Evolutionary conservation across 2,888 invertebrate genomes (phyloP).

Genomic region (Drosophila acutilabella): DNA sequence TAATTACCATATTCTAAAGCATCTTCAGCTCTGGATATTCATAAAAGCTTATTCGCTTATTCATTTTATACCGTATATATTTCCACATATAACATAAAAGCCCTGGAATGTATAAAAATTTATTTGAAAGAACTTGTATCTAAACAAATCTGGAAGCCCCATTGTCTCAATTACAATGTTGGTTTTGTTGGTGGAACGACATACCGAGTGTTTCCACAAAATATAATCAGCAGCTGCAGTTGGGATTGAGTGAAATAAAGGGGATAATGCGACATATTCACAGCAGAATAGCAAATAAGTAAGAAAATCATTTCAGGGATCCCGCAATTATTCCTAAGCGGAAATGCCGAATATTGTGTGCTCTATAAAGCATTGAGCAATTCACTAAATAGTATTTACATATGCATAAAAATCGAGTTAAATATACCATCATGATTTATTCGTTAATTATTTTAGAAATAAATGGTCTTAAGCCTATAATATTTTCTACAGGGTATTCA

Average conservation of each 20-base stretch:
- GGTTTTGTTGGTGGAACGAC: conserved; percentile 46
- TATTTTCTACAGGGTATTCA: background rate
- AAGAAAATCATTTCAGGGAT: conserved; percentile 54
- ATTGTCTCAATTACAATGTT: conserved; percentile 75
- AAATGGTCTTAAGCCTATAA: background rate
- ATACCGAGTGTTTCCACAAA: conserved; percentile 34
- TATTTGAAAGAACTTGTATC: conserved; percentile 38
- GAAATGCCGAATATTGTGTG: background rate
- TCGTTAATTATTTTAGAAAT: background rate
- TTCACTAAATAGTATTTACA: background rate
- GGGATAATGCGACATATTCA: conserved; percentile 40
- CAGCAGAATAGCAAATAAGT: conserved; percentile 64
- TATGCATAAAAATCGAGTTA: too few species aligned
- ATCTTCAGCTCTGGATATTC: background rate
- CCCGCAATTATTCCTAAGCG: conserved; percentile 1
- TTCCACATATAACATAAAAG: background rate
- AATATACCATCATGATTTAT: background rate
- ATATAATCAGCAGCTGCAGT: conserved; percentile 65
- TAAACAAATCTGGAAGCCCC: conserved; percentile 51
- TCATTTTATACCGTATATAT: background rate
- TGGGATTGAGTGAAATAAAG: conserved; percentile 33
- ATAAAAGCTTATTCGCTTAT: background rate
- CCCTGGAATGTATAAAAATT: conserved; percentile 20
- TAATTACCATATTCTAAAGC: background rate
- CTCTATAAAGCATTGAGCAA: background rate